Conservation (phyloP, 2,888 invertebrate species). For the Amiota mariae region DNA sequence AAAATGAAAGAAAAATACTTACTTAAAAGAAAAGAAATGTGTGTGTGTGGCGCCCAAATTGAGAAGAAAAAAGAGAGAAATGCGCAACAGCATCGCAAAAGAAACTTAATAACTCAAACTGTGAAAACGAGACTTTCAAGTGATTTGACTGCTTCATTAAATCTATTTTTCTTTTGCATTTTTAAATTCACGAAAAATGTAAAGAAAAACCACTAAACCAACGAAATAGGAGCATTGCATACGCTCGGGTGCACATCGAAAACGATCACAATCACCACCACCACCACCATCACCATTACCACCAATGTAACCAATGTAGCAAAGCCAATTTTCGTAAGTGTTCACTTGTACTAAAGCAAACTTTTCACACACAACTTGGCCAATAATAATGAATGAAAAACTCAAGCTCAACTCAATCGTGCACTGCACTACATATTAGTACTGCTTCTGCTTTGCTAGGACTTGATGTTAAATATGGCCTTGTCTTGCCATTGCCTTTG, state of each 20-base stretch:
- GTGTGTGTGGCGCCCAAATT: slow-evolving; percentile 8
- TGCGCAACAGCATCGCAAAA: slow-evolving; percentile 15
- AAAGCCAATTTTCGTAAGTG: slow-evolving; percentile 23
- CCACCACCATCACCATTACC: too few species aligned
- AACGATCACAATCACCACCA: too few species aligned
- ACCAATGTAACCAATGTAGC: too few species aligned
- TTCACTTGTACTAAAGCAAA: slow-evolving; percentile 15
- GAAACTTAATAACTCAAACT: slow-evolving; percentile 19
- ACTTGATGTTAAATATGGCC: too few species aligned
- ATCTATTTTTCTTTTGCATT: slow-evolving; percentile 33
- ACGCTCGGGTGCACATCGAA: background rate
- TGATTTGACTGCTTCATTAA: slow-evolving; percentile 56
- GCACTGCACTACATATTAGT: too few species aligned
- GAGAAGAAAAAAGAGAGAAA: slow-evolving; percentile 36
- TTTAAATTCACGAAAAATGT: background rate
- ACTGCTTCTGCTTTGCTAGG: too few species aligned
- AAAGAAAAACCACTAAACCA: background rate
- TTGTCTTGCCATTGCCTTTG: background rate
- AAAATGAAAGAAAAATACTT: slow-evolving; percentile 2
- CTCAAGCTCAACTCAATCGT: background rate
- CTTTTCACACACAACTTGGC: background rate
- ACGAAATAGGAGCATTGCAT: slow-evolving; percentile 5
- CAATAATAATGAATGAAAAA: slow-evolving; percentile 10
- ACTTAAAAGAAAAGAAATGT: slow-evolving; percentile 36
- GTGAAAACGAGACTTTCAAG: slow-evolving; percentile 24